A percentile compares a stretch with the other conserved stretches of the same genome.
These are phyloP conservation scores for Porphyrio hochstetteri DNA, from an alignment of 2,113 vertebrate species.

Conservation along the genomic window DNA sequence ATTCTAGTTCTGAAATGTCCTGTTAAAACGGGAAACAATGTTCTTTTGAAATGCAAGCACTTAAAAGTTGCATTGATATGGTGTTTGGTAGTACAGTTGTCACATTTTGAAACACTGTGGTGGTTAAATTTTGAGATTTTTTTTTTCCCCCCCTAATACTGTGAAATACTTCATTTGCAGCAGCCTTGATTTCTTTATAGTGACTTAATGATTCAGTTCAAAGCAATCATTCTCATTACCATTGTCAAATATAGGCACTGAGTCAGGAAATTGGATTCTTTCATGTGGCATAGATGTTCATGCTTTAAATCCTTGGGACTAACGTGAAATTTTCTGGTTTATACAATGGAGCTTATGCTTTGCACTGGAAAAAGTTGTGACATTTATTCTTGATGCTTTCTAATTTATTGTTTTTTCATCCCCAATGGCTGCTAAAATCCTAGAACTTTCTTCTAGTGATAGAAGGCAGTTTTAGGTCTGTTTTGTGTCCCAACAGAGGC, in stretches of 20 bases:
- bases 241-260: background rate
- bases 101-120: background rate
- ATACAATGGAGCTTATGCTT: background rate
- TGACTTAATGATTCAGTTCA: background rate
- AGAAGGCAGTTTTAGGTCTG: too few relatives aligned
- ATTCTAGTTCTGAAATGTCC: background rate
- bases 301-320: background rate
- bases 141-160: background rate
- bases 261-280: background rate
- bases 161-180: background rate
- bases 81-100: background rate
- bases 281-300: background rate
- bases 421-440: background rate
- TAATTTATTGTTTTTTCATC: background rate
- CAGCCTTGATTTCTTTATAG: background rate
- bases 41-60: conserved; percentile 5
- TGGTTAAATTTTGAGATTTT: background rate
- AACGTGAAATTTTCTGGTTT: background rate
- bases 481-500: background rate
- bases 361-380: background rate
- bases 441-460: background rate
- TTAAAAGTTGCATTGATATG: background rate
- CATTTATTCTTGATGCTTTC: background rate
- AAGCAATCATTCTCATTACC: background rate
- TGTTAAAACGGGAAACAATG: background rate